These are phyloP conservation scores for Zaprionus kolodkinae DNA, from an alignment of 1,140 invertebrate species.

Conservation along the genomic window DNA sequence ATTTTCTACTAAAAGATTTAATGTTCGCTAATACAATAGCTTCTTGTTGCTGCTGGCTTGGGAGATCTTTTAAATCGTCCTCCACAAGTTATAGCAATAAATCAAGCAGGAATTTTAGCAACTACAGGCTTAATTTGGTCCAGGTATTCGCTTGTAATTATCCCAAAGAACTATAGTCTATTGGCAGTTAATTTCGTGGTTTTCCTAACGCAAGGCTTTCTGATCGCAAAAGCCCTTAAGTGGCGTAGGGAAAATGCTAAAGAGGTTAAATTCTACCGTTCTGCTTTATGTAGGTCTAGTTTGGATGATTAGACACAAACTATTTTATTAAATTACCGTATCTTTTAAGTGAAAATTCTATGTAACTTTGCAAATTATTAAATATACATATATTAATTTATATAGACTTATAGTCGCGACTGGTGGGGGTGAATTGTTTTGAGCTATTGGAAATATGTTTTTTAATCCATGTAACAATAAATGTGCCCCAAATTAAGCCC, in stretches of 20 bases:
- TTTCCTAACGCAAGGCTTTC: conserved; percentile 42
- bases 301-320: too few relatives aligned
- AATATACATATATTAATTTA: too few relatives aligned
- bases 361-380: too few relatives aligned
- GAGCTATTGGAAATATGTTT: too few relatives aligned
- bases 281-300: too few relatives aligned
- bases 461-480: too few relatives aligned
- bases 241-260: conserved; percentile 37
- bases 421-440: too few relatives aligned
- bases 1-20: not conserved
- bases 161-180: conserved; percentile 63
- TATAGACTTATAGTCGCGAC: too few relatives aligned
- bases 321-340: too few relatives aligned
- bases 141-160: conserved; percentile 63
- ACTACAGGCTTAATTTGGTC: conserved; percentile 58
- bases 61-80: conserved; percentile 55
- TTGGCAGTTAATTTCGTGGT: conserved; percentile 57
- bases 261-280: conserved; percentile 21
- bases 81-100: conserved; percentile 49
- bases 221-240: conserved; percentile 44
- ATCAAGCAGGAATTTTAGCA: conserved; percentile 46
- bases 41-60: conserved; percentile 55
- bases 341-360: too few relatives aligned
- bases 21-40: conserved; percentile 3
- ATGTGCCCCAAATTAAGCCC: too few relatives aligned